A percentile compares a stretch with the other conserved stretches of the same genome.
Evolutionary conservation across 2,888 invertebrate species (phyloP).

Genomic region (Oscheius sp.): DNA sequence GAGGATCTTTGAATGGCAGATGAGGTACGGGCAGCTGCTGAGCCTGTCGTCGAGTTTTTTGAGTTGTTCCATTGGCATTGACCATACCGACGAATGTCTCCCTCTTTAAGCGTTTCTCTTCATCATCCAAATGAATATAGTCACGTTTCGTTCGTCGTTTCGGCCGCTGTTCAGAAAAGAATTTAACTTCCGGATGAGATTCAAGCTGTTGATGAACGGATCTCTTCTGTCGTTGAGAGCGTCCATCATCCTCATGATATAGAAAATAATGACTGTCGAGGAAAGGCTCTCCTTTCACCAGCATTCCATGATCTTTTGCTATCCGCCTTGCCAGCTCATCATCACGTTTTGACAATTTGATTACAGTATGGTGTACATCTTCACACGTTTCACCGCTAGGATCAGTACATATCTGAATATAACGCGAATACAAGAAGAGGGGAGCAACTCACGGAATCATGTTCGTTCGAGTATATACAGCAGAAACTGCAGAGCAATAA

Average conservation of each 20-base stretch:
- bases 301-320: constrained; percentile 64
- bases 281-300: constrained; percentile 66
- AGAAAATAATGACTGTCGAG: constrained; percentile 68
- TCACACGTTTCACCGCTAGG: constrained; percentile 36
- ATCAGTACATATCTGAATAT: constrained; percentile 36
- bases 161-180: constrained; percentile 55
- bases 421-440: background rate
- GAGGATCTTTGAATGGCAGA: constrained; percentile 69
- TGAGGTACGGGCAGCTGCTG: constrained; percentile 43
- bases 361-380: constrained; percentile 58
- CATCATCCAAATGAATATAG: constrained; percentile 49
- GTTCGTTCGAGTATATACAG: constrained; percentile 41
- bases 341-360: constrained; percentile 64
- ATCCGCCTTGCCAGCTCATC: constrained; percentile 63
- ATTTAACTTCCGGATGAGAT: constrained; percentile 58
- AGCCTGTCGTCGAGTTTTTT: constrained; percentile 33
- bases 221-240: constrained; percentile 56
- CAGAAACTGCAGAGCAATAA: constrained; percentile 19
- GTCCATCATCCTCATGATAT: constrained; percentile 51
- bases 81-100: background rate
- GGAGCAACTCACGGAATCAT: constrained; percentile 45
- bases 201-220: constrained; percentile 44
- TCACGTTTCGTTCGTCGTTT: constrained; percentile 62
- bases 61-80: background rate
- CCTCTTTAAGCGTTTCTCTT: background rate